Conservation (phyloP, 2,888 invertebrate genomes). For the Drosophila mettleri region DNA sequence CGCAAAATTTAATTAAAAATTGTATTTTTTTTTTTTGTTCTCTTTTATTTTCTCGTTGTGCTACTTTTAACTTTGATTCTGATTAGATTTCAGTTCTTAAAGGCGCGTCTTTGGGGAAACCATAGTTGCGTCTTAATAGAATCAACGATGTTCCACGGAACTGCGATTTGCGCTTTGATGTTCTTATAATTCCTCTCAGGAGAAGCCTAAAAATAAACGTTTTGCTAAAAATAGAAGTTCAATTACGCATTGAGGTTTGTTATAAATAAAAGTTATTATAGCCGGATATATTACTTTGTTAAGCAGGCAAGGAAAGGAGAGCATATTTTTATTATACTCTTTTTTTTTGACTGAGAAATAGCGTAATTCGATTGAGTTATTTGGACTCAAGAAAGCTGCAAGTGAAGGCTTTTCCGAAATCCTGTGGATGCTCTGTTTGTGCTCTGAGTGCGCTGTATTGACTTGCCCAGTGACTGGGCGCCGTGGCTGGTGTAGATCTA, state of each 20-base stretch:
- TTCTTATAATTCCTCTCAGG: neutral
- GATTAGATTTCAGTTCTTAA: constrained; percentile 31
- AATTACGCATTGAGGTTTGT: neutral
- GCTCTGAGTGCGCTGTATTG: too few species aligned
- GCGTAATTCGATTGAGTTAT: neutral
- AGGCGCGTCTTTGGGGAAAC: constrained; percentile 10
- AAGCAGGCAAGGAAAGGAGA: too few species aligned
- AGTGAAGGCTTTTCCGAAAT: too few species aligned
- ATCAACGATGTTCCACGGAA: neutral
- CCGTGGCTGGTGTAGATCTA: too few species aligned
- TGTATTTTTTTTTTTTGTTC: constrained; percentile 3
- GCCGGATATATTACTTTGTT: too few species aligned
- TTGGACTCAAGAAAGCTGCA: neutral
- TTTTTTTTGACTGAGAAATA: neutral
- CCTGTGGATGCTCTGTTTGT: too few species aligned
- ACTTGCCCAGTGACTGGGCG: too few species aligned
- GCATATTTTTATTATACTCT: too few species aligned
- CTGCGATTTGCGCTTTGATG: constrained; percentile 1
- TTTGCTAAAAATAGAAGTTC: neutral
- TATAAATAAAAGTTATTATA: neutral
- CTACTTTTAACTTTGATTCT: constrained; percentile 41
- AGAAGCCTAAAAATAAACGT: neutral
- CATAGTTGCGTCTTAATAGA: constrained; percentile 4
- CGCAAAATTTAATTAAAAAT: constrained; percentile 73
- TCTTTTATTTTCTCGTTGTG: constrained; percentile 10